phyloP scores from a whole-genome alignment of 2,797 vertebrate genomes.

The Mormyrus hasselquistii region DNA sequence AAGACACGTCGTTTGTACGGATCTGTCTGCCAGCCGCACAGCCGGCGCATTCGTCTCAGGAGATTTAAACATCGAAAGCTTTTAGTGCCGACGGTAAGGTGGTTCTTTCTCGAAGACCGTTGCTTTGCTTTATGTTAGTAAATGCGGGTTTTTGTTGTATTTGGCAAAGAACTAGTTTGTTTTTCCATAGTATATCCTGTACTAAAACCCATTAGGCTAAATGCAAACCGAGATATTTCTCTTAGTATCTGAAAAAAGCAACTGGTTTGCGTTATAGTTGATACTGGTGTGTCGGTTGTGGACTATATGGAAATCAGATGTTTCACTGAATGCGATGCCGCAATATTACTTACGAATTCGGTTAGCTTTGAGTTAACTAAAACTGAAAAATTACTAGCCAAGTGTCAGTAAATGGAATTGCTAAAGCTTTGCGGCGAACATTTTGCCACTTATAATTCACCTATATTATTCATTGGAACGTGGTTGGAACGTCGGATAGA shows the following conservation, averaged over 20 bases:
- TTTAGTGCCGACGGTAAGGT: conserved; percentile 14
- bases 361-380: not conserved
- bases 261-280: not conserved
- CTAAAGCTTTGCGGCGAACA: not conserved
- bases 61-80: not conserved
- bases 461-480: too few relatives aligned
- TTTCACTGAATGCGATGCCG: not conserved
- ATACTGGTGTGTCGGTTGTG: not conserved
- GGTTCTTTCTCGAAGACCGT: not conserved
- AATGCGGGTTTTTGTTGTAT: not conserved
- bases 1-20: not conserved
- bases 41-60: not conserved
- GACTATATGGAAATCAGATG: not conserved
- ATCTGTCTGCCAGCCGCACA: not conserved
- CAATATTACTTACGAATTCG: not conserved
- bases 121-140: not conserved
- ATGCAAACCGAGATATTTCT: not conserved
- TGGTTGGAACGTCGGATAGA: not conserved
- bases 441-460: not conserved
- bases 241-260: not conserved
- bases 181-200: not conserved
- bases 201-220: not conserved
- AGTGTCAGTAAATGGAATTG: not conserved
- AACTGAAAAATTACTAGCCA: not conserved
- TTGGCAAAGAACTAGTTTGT: not conserved